A percentile compares a stretch with the other conserved stretches of the same genome.
Conservation (phyloP, 2,797 vertebrate species). For the Trichosurus vulpecula region DNA sequence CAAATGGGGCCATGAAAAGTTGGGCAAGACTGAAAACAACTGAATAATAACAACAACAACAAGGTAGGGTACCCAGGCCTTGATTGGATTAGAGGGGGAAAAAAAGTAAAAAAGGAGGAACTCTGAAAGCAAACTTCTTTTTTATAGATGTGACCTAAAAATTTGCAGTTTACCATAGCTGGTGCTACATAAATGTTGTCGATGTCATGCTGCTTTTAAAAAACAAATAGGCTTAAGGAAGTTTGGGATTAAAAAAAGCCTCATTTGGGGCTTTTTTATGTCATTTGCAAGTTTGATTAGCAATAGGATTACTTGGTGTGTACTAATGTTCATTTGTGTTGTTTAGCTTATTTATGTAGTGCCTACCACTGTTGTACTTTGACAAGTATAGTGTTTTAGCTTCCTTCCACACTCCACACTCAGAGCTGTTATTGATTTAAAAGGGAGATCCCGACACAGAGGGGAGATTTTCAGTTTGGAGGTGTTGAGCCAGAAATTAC, state of each 20-base stretch:
- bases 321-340: conserved; percentile 34
- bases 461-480: conserved; percentile 55
- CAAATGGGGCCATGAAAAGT: background rate
- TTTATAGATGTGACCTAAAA: background rate
- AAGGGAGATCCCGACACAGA: conserved; percentile 30
- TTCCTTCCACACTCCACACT: conserved; percentile 13
- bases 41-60: background rate
- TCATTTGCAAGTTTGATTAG: conserved; percentile 41
- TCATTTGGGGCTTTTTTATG: background rate
- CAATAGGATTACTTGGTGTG: conserved; percentile 3
- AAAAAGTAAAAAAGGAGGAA: background rate
- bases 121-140: background rate
- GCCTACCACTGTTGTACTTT: background rate
- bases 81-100: background rate
- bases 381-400: conserved; percentile 37
- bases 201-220: conserved; percentile 51
- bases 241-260: conserved; percentile 19
- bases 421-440: conserved; percentile 48
- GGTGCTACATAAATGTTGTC: conserved; percentile 47
- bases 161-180: background rate
- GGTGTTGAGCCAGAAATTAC: conserved; percentile 63
- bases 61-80: background rate
- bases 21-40: background rate
- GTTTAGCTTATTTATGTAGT: conserved; percentile 25
- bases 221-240: conserved; percentile 26